Conservation (phyloP, 2,113 vertebrate species). For the Gallinago undulata region DNA sequence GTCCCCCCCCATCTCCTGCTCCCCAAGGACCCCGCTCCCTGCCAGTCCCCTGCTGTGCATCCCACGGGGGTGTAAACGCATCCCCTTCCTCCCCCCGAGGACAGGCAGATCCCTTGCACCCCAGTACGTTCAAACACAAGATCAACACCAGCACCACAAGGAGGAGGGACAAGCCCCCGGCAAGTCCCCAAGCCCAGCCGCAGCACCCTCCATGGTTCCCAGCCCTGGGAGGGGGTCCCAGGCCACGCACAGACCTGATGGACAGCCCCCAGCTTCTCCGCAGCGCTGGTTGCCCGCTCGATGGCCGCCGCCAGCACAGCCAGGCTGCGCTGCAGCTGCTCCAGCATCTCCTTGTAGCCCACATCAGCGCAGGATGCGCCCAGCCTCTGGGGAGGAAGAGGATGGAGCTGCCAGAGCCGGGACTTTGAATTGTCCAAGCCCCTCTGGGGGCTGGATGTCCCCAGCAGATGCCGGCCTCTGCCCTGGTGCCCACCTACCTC, state of each 20-base stretch:
- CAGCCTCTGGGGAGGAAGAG: constrained; percentile 65
- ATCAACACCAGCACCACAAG: accelerated
- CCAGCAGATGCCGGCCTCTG: background rate
- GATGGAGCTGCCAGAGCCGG: background rate
- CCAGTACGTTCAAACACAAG: accelerated
- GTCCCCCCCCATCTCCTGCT: accelerated
- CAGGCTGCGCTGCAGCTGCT: constrained; percentile 78
- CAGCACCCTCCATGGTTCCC: background rate
- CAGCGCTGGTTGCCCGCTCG: constrained; percentile 72
- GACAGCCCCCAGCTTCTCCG: constrained; percentile 84
- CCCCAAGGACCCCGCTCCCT: background rate
- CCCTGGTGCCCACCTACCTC: constrained; percentile 71
- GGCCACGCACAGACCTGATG: constrained; percentile 75
- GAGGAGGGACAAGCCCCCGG: background rate
- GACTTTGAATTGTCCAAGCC: background rate
- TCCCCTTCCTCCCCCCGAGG: background rate
- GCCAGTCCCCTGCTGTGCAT: background rate
- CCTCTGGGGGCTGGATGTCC: background rate
- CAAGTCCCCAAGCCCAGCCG: background rate
- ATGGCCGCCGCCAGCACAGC: constrained; percentile 74
- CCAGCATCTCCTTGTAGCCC: constrained; percentile 69
- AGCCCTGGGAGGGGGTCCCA: too few relatives aligned
- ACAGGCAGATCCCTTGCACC: background rate
- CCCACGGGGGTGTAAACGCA: background rate
- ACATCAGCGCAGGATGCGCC: constrained; percentile 69